Percentiles rank a stretch among this genome's conserved stretches.
Conservation (phyloP, 92 coral and sea anemone genomes). For the Epizoanthus stellaris region DNA sequence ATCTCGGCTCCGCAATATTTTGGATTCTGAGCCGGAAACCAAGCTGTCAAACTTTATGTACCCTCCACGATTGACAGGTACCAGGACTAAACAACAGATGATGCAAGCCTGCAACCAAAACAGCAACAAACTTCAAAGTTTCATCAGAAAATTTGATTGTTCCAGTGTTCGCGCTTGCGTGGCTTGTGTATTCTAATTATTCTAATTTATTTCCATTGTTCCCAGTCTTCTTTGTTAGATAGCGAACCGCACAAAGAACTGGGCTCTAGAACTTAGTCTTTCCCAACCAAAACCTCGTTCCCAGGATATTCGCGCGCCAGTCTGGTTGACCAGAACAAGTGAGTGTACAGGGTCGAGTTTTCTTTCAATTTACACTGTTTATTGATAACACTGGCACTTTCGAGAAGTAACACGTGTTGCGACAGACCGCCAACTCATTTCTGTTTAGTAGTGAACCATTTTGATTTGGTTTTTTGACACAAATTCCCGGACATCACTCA, state of each 20-base stretch:
- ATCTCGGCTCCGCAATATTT: not conserved
- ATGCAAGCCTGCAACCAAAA: slow-evolving; percentile 34
- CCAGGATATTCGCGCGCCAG: slow-evolving; percentile 27
- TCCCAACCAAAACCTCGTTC: slow-evolving; percentile 45
- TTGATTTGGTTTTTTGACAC: no score
- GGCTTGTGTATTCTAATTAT: slow-evolving; percentile 4
- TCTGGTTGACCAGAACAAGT: not conserved
- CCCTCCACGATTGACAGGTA: slow-evolving; percentile 10
- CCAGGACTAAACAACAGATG: slow-evolving; percentile 2
- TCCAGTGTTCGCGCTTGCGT: slow-evolving; percentile 30
- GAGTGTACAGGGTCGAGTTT: no score
- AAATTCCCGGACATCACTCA: no score
- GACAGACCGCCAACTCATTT: not conserved
- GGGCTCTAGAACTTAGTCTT: slow-evolving; percentile 10
- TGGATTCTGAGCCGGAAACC: not conserved
- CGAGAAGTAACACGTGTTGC: not conserved
- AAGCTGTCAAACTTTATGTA: slow-evolving; percentile 9
- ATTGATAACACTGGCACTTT: not conserved
- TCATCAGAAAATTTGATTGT: slow-evolving; percentile 24
- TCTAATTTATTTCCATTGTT: slow-evolving; percentile 25
- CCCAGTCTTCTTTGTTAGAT: slow-evolving; percentile 7
- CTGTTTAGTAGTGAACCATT: not conserved
- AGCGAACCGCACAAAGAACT: not conserved
- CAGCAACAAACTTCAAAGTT: slow-evolving; percentile 18
- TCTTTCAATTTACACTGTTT: not conserved